Evolutionary conservation across 2,888 invertebrate species (phyloP).

Genomic region (Drosophila greeni): DNA sequence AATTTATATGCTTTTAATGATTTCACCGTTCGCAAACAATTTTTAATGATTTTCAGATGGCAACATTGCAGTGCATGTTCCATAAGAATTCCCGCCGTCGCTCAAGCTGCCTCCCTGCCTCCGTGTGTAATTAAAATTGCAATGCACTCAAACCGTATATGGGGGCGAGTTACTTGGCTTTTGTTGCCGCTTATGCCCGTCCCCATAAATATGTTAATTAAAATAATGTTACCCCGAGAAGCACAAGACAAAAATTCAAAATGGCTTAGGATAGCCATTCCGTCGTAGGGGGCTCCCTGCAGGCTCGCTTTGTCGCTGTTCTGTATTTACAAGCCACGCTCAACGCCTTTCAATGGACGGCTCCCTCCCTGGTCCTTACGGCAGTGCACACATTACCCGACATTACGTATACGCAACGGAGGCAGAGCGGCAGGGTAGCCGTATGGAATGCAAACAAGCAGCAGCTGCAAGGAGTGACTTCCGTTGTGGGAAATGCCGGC

Average conservation of each 20-base stretch:
- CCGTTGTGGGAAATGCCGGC: slow-evolving; percentile 71
- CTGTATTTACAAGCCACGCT: slow-evolving; percentile 74
- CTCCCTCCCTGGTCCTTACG: slow-evolving; percentile 13
- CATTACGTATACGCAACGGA: slow-evolving; percentile 64
- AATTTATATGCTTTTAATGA: slow-evolving; percentile 72
- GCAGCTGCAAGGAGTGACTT: slow-evolving; percentile 61
- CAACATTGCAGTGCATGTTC: slow-evolving; percentile 52
- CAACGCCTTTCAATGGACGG: slow-evolving; percentile 68
- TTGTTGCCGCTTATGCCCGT: slow-evolving; percentile 45
- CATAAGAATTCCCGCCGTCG: slow-evolving; percentile 27
- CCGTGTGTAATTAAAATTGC: slow-evolving; percentile 70
- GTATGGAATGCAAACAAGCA: slow-evolving; percentile 64
- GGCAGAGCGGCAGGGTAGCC: slow-evolving; percentile 17
- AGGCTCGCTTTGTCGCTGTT: slow-evolving; percentile 76
- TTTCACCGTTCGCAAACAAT: slow-evolving; percentile 61
- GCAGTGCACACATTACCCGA: slow-evolving; percentile 55
- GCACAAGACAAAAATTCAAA: slow-evolving; percentile 47
- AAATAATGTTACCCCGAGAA: slow-evolving; percentile 75
- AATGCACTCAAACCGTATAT: slow-evolving; percentile 41
- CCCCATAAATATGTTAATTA: slow-evolving; percentile 75
- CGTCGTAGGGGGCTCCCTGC: slow-evolving; percentile 55
- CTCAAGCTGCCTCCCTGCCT: slow-evolving; percentile 4
- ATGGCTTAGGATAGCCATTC: slow-evolving; percentile 68
- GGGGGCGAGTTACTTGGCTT: slow-evolving; percentile 46
- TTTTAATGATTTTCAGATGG: slow-evolving; percentile 66